phyloP scores from a whole-genome alignment of 1,140 invertebrate species.

The Notospermus geniculatus region DNA sequence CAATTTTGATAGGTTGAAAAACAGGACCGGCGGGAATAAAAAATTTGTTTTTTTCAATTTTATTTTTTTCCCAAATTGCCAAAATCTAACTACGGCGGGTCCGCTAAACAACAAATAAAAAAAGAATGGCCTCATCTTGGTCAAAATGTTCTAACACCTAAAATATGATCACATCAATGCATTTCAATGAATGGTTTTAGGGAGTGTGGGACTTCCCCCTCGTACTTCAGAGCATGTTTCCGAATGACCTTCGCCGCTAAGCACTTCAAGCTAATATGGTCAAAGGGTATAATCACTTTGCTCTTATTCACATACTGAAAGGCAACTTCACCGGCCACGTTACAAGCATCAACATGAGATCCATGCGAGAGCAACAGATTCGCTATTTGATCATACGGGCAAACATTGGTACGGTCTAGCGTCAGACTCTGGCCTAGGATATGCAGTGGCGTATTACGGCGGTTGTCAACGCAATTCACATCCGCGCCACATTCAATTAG shows the following conservation, averaged over 20 bases:
- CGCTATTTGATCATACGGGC: neutral
- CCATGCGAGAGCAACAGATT: neutral
- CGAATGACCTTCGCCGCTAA: neutral
- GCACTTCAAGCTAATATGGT: neutral
- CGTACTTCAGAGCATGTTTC: slow-evolving; percentile 1
- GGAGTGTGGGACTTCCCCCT: neutral
- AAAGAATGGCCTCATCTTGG: no score
- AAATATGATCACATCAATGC: no score
- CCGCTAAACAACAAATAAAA: no score
- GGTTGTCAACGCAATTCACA: slow-evolving; percentile 65
- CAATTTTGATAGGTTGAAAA: no score
- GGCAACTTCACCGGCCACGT: neutral
- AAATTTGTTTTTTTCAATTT: no score
- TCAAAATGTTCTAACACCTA: no score
- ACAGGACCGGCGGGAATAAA: no score
- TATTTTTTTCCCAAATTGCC: no score
- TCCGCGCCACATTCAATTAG: slow-evolving; percentile 80
- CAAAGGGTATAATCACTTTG: neutral
- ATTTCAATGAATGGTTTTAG: slow-evolving; percentile 10
- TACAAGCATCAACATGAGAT: slow-evolving; percentile 4
- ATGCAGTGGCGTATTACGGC: slow-evolving; percentile 81
- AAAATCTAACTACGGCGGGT: no score
- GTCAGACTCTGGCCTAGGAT: slow-evolving; percentile 62
- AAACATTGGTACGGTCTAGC: neutral
- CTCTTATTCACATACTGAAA: neutral